A percentile compares a stretch with the other conserved stretches of the same genome.
phyloP scores from a whole-genome alignment of 1,140 invertebrate genomes.

The Drosophila truncata region DNA sequence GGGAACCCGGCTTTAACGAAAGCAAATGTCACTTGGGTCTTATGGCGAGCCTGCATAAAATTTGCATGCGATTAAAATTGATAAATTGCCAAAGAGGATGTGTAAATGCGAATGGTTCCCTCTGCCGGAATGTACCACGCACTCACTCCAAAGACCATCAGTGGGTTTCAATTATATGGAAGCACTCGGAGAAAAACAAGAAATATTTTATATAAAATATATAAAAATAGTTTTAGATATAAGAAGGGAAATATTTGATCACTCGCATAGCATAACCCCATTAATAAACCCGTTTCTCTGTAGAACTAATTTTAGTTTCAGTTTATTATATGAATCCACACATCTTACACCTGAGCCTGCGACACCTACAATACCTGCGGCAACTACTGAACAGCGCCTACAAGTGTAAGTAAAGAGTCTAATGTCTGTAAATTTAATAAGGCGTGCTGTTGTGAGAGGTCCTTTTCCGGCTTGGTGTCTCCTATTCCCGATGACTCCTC shows the following conservation, averaged over 20 bases:
- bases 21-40: slow-evolving; percentile 55
- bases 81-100: slow-evolving; percentile 55
- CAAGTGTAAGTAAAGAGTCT: slow-evolving; percentile 44
- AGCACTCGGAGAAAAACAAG: slow-evolving; percentile 4
- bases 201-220: neutral
- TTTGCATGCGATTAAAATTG: slow-evolving; percentile 76
- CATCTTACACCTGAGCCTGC: neutral
- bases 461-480: slow-evolving; percentile 3
- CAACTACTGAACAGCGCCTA: slow-evolving; percentile 15
- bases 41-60: slow-evolving; percentile 70
- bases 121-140: neutral
- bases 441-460: slow-evolving; percentile 27
- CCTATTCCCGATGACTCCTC: slow-evolving; percentile 46
- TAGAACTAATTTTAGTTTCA: neutral
- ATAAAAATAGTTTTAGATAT: neutral
- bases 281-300: neutral
- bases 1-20: slow-evolving; percentile 33
- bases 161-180: slow-evolving; percentile 51
- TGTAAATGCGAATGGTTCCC: slow-evolving; percentile 35
- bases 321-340: neutral
- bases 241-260: too few species aligned
- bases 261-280: too few species aligned
- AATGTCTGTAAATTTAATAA: slow-evolving; percentile 71
- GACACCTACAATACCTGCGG: neutral
- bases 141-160: slow-evolving; percentile 4